Conservation (phyloP, 2,797 vertebrate species). For the Calcarius lapponicus region DNA sequence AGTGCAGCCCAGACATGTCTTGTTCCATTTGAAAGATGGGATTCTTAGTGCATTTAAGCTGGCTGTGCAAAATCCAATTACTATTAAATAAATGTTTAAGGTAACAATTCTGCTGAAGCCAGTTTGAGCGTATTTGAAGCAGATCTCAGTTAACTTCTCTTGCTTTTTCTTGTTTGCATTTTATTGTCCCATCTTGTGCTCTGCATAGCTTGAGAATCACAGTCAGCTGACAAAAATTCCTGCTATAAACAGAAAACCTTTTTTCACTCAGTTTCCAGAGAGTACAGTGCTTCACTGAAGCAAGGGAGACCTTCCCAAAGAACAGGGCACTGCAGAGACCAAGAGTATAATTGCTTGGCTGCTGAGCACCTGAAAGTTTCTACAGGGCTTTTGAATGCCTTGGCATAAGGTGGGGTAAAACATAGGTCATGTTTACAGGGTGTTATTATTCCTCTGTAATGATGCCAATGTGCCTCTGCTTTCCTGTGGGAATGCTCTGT, state of each 20-base stretch:
- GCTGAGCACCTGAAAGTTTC: slow-evolving; percentile 24
- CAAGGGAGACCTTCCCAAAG: slow-evolving; percentile 24
- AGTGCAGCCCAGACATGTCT: neutral
- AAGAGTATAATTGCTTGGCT: slow-evolving; percentile 23
- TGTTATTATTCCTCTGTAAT: slow-evolving; percentile 25
- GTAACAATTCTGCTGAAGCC: neutral
- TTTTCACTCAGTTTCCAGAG: neutral
- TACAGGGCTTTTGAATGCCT: slow-evolving; percentile 6
- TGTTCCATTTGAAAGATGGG: slow-evolving; percentile 1
- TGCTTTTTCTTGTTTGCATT: neutral
- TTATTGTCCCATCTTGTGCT: neutral
- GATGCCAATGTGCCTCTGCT: slow-evolving; percentile 5
- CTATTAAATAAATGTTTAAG: neutral
- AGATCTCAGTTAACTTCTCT: neutral
- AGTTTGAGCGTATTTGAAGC: neutral
- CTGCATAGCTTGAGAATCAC: neutral
- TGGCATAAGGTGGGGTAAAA: slow-evolving; percentile 37
- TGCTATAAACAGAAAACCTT: neutral
- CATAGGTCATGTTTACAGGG: slow-evolving; percentile 14
- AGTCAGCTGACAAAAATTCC: neutral
- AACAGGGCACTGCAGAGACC: slow-evolving; percentile 14
- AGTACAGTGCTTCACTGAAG: neutral
- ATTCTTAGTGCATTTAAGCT: neutral
- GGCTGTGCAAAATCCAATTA: slow-evolving; percentile 3
- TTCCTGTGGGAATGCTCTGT: slow-evolving; percentile 36